Percentiles rank a stretch among this genome's conserved stretches.
phyloP scores from a whole-genome alignment of 2,888 invertebrate species.

The Sarcophaga subvicina region DNA sequence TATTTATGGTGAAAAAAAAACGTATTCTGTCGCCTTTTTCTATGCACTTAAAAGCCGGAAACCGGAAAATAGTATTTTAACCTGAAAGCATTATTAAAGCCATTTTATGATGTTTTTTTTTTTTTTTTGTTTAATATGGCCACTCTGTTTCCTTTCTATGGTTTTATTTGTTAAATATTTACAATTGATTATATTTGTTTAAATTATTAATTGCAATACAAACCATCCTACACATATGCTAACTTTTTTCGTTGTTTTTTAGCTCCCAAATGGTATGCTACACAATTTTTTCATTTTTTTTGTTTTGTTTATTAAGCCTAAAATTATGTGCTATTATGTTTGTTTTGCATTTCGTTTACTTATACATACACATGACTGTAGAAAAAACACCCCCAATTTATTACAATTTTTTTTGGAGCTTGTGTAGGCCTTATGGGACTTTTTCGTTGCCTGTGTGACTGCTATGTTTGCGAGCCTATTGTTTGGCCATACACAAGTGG shows the following conservation, averaged over 20 bases:
- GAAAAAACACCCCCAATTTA: not conserved
- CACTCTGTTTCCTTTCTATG: not conserved
- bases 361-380: not conserved
- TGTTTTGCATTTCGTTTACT: not conserved
- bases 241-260: not conserved
- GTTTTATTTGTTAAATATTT: conserved; percentile 34
- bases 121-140: not conserved
- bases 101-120: not conserved
- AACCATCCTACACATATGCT: conserved; percentile 43
- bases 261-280: not conserved
- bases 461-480: not conserved
- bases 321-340: not conserved
- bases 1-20: not conserved
- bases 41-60: conserved; percentile 54
- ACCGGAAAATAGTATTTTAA: conserved; percentile 57
- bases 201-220: conserved; percentile 54
- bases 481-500: conserved; percentile 37
- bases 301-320: not conserved
- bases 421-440: not conserved
- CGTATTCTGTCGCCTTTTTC: not conserved
- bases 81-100: conserved; percentile 22
- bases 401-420: not conserved
- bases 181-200: conserved; percentile 47
- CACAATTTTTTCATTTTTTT: no score
- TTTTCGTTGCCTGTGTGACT: not conserved